Evolutionary conservation across 2,797 vertebrate genomes (phyloP).

Genomic region (Cryptoblepharus egeriae): DNA sequence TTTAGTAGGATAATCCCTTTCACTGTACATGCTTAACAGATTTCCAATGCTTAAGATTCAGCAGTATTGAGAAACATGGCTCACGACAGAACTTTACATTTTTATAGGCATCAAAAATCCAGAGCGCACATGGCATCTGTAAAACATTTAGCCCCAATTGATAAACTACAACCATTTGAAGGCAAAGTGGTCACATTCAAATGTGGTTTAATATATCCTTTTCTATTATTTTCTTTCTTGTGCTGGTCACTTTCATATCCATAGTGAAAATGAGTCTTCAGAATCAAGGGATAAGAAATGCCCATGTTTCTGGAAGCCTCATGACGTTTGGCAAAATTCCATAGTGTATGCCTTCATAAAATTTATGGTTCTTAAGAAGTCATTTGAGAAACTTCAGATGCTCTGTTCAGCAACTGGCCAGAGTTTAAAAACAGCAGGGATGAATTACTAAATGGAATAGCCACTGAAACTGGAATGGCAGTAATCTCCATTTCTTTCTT

Average conservation of each 20-base stretch:
- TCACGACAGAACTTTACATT: background rate
- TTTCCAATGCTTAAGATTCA: slow-evolving; percentile 50
- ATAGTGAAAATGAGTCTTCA: background rate
- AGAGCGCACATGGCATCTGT: background rate
- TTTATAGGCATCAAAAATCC: slow-evolving; percentile 31
- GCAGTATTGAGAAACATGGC: slow-evolving; percentile 36
- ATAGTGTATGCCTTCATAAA: slow-evolving; percentile 15
- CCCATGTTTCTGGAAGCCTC: background rate
- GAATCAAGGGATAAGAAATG: background rate
- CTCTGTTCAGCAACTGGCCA: background rate
- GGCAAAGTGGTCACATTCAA: background rate
- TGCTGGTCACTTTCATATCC: background rate
- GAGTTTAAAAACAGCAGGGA: background rate
- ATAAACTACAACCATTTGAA: slow-evolving; percentile 1
- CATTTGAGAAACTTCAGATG: slow-evolving; percentile 14
- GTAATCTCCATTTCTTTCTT: background rate
- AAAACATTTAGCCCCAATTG: slow-evolving; percentile 17
- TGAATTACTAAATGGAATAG: slow-evolving; percentile 37
- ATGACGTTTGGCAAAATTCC: background rate
- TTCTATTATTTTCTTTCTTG: background rate
- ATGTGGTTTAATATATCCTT: slow-evolving; percentile 13
- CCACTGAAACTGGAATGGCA: background rate
- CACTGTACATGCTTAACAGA: slow-evolving; percentile 42
- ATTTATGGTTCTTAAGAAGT: slow-evolving; percentile 7
- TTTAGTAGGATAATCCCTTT: slow-evolving; percentile 42